These are phyloP conservation scores for Tauraco hartlaubi DNA, from an alignment of 2,797 vertebrate species.

Conservation along the genomic window DNA sequence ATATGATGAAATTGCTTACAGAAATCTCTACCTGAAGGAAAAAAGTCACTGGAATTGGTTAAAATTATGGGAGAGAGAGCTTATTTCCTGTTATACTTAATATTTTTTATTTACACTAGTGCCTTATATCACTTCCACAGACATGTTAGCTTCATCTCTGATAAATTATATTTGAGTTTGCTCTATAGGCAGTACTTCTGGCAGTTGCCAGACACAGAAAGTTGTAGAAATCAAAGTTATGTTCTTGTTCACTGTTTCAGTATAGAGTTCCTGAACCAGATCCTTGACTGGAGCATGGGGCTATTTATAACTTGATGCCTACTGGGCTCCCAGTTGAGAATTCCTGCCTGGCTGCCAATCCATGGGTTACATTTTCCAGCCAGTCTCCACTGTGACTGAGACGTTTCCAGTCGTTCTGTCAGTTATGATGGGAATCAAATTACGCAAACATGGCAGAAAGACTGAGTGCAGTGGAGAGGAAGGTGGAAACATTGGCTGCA, in stretches of 20 bases:
- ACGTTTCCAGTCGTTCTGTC: background rate
- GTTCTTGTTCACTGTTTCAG: background rate
- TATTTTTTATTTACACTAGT: background rate
- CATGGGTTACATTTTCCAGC: constrained; percentile 12
- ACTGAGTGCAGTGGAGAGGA: background rate
- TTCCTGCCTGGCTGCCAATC: constrained; percentile 33
- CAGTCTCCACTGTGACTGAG: background rate
- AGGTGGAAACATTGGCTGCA: background rate
- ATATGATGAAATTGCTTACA: background rate
- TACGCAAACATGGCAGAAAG: background rate
- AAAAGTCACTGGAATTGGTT: background rate
- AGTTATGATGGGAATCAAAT: constrained; percentile 1
- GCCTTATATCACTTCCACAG: background rate
- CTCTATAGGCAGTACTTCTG: background rate
- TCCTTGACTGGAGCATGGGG: background rate
- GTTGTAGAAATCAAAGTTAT: background rate
- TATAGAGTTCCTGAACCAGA: background rate
- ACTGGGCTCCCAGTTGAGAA: background rate
- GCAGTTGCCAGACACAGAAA: background rate
- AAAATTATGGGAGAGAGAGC: background rate
- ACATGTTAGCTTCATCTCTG: background rate
- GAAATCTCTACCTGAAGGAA: background rate
- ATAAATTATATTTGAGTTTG: background rate
- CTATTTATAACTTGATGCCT: constrained; percentile 48
- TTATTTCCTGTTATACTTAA: background rate